Conservation (phyloP, 2,113 vertebrate species). For the Pelusios castaneus region DNA sequence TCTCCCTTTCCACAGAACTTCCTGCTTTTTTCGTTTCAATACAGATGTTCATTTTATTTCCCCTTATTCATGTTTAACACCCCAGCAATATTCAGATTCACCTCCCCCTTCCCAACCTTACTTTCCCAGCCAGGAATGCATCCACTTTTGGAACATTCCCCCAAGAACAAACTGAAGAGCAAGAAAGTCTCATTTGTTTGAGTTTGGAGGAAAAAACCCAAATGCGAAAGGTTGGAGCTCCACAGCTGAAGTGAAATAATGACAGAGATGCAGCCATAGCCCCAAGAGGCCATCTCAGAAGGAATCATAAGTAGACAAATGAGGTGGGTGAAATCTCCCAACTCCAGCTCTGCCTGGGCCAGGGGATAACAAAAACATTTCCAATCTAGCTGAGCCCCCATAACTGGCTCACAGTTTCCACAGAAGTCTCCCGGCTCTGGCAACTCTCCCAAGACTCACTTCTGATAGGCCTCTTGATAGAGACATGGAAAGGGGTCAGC, state of each 20-base stretch:
- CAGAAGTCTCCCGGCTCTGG: neutral
- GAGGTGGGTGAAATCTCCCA: neutral
- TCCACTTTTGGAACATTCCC: neutral
- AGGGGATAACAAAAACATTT: neutral
- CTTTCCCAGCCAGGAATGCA: neutral
- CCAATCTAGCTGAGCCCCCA: neutral
- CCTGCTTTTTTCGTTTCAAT: conserved; percentile 43
- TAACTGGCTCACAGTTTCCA: neutral
- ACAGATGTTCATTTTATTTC: conserved; percentile 58
- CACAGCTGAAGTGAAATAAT: neutral
- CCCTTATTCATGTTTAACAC: conserved; percentile 49
- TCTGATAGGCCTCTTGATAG: neutral
- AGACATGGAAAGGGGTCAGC: neutral
- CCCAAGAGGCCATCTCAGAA: neutral
- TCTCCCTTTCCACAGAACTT: conserved; percentile 51
- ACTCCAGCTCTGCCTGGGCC: neutral
- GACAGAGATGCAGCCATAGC: neutral
- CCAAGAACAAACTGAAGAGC: neutral
- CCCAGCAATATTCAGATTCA: neutral
- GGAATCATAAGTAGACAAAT: neutral
- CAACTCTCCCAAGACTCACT: neutral
- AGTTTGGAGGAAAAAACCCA: neutral
- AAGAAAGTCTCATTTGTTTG: neutral
- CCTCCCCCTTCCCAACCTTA: neutral
- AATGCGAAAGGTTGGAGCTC: neutral